These are phyloP conservation scores for Megaptera novaeangliae DNA, from an alignment of 2,113 vertebrate genomes.

Conservation along the genomic window DNA sequence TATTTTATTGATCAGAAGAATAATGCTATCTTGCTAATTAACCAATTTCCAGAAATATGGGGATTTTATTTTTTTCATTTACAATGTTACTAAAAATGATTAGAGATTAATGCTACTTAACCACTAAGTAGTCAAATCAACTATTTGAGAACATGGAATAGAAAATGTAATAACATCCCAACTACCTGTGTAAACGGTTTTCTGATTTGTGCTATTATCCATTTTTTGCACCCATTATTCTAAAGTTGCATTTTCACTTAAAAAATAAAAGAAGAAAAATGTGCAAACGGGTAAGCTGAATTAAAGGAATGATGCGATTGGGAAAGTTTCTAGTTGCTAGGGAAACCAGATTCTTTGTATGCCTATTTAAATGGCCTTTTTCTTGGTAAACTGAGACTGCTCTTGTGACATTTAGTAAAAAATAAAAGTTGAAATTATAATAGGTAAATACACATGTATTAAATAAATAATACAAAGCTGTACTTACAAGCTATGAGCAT, in stretches of 20 bases:
- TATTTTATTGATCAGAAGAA: conserved; percentile 16
- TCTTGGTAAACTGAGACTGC: conserved; percentile 58
- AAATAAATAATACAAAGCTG: neutral
- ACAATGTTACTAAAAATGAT: conserved; percentile 32
- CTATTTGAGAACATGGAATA: neutral
- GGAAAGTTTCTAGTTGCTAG: conserved; percentile 73
- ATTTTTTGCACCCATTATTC: conserved; percentile 65
- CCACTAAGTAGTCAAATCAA: conserved; percentile 30
- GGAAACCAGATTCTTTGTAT: conserved; percentile 71
- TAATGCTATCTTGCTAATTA: conserved; percentile 4
- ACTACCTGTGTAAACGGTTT: conserved; percentile 53
- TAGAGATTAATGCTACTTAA: conserved; percentile 4
- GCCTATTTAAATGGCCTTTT: conserved; percentile 60
- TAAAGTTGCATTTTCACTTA: conserved; percentile 72
- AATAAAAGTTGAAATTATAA: neutral
- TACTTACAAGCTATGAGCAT: neutral
- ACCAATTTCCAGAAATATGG: neutral
- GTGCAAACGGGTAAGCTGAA: conserved; percentile 73
- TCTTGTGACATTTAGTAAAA: conserved; percentile 42
- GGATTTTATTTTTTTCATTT: neutral
- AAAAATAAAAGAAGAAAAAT: conserved; percentile 73
- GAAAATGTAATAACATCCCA: conserved; percentile 3
- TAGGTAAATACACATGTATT: neutral
- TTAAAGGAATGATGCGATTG: conserved; percentile 66
- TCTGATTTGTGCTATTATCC: conserved; percentile 66